Conservation (phyloP, 2,113 vertebrate species). For the Todiramphus chloris region DNA sequence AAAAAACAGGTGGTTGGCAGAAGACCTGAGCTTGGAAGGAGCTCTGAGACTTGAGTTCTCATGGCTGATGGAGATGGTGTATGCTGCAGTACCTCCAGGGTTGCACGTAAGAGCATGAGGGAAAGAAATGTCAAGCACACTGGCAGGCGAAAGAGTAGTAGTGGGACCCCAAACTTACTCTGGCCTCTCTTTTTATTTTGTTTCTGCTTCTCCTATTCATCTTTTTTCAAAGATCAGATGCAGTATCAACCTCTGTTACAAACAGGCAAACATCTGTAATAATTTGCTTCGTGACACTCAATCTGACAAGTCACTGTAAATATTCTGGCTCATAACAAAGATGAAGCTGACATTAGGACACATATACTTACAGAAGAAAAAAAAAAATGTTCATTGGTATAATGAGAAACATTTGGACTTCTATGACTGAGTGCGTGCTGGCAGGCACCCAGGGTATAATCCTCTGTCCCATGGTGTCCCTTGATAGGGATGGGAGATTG, state of each 20-base stretch:
- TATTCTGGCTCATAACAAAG: neutral
- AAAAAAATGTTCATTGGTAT: neutral
- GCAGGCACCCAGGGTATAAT: neutral
- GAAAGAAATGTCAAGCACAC: neutral
- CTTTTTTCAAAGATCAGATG: neutral
- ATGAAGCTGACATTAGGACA: neutral
- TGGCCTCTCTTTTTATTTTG: neutral
- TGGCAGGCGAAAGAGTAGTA: neutral
- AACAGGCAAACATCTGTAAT: neutral
- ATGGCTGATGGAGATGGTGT: neutral
- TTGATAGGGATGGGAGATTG: neutral
- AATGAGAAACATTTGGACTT: neutral
- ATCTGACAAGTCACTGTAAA: neutral
- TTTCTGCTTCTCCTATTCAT: neutral
- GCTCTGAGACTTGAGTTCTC: neutral
- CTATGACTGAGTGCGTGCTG: neutral
- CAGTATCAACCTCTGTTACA: neutral
- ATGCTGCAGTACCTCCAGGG: neutral
- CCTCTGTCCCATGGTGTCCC: neutral
- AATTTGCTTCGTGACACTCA: neutral
- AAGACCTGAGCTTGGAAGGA: slow-evolving; percentile 40
- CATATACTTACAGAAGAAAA: neutral
- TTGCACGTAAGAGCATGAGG: neutral
- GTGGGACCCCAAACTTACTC: neutral
- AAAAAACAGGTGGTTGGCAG: slow-evolving; percentile 63